phyloP scores from a whole-genome alignment of 2,113 vertebrate genomes.

The Reinhardtius hippoglossoides region DNA sequence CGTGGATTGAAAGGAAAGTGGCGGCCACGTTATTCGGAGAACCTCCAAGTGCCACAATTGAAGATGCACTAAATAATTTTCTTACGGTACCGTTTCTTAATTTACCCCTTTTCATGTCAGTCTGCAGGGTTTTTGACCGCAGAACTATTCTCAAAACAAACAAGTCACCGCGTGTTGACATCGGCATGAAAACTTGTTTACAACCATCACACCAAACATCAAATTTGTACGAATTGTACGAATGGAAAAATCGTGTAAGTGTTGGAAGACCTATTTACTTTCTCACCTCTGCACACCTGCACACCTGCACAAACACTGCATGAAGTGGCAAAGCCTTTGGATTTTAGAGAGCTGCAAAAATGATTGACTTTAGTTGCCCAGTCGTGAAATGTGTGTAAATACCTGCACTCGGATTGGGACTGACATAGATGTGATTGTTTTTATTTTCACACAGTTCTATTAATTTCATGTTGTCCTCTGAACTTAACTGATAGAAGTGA shows the following conservation, averaged over 20 bases:
- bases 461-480: too few relatives aligned
- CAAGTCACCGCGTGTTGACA: not conserved
- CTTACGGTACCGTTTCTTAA: constrained; percentile 84
- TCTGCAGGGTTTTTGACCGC: not conserved
- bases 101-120: not conserved
- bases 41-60: constrained; percentile 89
- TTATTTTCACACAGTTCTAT: too few relatives aligned
- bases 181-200: not conserved
- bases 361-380: not conserved
- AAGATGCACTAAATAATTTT: constrained; percentile 91
- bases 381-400: not conserved
- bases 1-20: constrained; percentile 96
- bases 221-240: not conserved
- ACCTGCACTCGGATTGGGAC: not conserved
- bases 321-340: not conserved
- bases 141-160: not conserved
- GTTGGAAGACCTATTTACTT: not conserved
- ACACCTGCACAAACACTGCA: not conserved
- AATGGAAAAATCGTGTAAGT: not conserved
- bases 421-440: too few relatives aligned
- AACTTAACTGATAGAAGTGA: too few relatives aligned
- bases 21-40: constrained; percentile 92
- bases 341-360: not conserved
- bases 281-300: not conserved
- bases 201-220: not conserved